Conservation (phyloP, 2,797 vertebrate genomes). For the Lycodopsis pacificus region DNA sequence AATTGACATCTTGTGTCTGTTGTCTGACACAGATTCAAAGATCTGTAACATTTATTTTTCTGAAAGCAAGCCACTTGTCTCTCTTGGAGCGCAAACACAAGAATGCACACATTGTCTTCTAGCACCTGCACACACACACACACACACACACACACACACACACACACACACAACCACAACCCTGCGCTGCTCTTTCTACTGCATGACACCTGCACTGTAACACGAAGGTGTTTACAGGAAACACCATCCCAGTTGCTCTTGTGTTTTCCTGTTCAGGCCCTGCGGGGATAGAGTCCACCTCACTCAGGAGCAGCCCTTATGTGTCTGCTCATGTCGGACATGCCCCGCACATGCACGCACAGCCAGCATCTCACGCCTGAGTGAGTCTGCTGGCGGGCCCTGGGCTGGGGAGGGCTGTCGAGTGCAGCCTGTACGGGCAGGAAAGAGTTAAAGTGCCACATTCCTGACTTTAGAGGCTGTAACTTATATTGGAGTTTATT, state of each 20-base stretch:
- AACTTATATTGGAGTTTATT: slow-evolving; percentile 73
- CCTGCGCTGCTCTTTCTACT: slow-evolving; percentile 29
- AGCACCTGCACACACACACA: slow-evolving; percentile 11
- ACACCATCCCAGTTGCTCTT: slow-evolving; percentile 66
- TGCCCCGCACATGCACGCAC: slow-evolving; percentile 67
- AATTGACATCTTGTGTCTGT: neutral
- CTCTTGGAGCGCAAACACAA: slow-evolving; percentile 22
- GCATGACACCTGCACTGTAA: slow-evolving; percentile 63
- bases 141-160: slow-evolving; percentile 2
- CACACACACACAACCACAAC: neutral
- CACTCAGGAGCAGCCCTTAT: slow-evolving; percentile 59
- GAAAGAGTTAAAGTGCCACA: slow-evolving; percentile 74
- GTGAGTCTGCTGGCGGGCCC: slow-evolving; percentile 58
- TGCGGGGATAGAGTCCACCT: slow-evolving; percentile 73
- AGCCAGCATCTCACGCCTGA: slow-evolving; percentile 72
- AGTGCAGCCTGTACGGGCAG: slow-evolving; percentile 45
- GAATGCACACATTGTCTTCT: slow-evolving; percentile 28
- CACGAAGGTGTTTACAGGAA: slow-evolving; percentile 76
- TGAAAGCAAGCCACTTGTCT: slow-evolving; percentile 20
- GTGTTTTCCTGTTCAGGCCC: slow-evolving; percentile 73
- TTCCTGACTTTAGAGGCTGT: slow-evolving; percentile 73
- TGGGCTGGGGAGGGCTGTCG: slow-evolving; percentile 46
- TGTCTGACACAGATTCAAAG: slow-evolving; percentile 17
- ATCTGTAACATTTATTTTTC: neutral
- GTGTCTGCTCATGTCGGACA: slow-evolving; percentile 80